phyloP scores from a whole-genome alignment of 2,113 vertebrate genomes.

The Austrofundulus limnaeus region DNA sequence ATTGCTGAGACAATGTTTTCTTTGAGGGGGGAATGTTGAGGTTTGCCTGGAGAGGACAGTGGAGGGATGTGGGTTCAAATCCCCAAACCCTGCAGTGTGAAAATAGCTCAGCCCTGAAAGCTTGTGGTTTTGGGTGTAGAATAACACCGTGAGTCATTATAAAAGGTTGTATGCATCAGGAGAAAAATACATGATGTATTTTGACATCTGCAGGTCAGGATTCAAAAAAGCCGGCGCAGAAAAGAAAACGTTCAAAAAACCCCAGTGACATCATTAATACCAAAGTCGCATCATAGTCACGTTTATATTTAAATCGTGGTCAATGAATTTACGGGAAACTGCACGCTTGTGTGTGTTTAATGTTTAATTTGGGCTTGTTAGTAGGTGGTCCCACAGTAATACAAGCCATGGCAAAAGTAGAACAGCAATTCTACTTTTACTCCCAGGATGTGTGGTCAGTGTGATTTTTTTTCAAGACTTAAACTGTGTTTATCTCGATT shows the following conservation, averaged over 20 bases:
- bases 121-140: constrained; percentile 68
- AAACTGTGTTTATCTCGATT: constrained; percentile 48
- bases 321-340: constrained; percentile 63
- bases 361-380: constrained; percentile 60
- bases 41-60: constrained; percentile 68
- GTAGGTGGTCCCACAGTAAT: constrained; percentile 76
- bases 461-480: constrained; percentile 57
- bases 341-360: constrained; percentile 45
- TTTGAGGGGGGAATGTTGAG: constrained; percentile 70
- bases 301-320: constrained; percentile 70
- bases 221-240: constrained; percentile 42
- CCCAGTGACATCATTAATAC: constrained; percentile 71
- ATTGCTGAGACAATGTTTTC: constrained; percentile 67
- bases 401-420: constrained; percentile 57
- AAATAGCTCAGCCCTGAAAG: constrained; percentile 77
- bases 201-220: constrained; percentile 66
- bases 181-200: constrained; percentile 56
- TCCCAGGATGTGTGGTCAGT: constrained; percentile 68
- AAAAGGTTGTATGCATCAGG: constrained; percentile 68
- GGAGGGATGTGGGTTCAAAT: constrained; percentile 77
- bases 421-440: constrained; percentile 62
- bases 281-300: constrained; percentile 48
- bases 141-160: constrained; percentile 70
- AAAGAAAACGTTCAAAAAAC: constrained; percentile 65
- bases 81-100: constrained; percentile 73